Base-by-base conservation (phyloP, 2,888 invertebrate species). In the Druceiella hillmani region DNA sequence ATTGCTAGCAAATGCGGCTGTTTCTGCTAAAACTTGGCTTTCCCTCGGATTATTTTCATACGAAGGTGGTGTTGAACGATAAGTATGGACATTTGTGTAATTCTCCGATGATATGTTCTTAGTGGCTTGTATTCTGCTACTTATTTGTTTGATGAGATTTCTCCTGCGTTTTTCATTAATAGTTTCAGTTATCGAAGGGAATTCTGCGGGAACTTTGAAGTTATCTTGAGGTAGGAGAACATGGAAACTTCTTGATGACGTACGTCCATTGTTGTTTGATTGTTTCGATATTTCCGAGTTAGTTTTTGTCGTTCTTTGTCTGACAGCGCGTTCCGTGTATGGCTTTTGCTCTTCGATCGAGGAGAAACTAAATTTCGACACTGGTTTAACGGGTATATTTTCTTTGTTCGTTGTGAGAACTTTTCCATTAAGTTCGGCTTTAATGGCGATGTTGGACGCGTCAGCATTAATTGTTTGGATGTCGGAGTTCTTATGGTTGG, bases 21-120 rank as follows among this genome's bases (percentile, higher is more conserved):
- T 80, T 60, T 88, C 88, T 5, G 87, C 85, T 0, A 81, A 75
- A 2, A 81, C 74, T 56, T 86, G 86, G 54, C 76, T 75, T 59
- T 87, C 84, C 42, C 61, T 72, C 2, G 66, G 50, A n/a, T 62
- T 63, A 40, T 56, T 70, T 17, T 74, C 74, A 3, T 64, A 63
- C 1, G 65, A 58, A 9, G 66, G 53, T 28, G 63, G 46, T 5
- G 64, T 61, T n/a, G 57, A 58, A 52, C 59, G 63, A 25, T 59
- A 60, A 0, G 63, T 59, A 2, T 65, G 59, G 2, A 59, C 55
- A 35, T 71, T 69, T 2, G 57, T 56, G 40, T 59, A 66, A 3
- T 62, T 56, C 1, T 66, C 56, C 4, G 54, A 44, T 2, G 69
- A 68, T n/a, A n/a, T n/a, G n/a, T n/a, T n/a, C n/a, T n/a, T n/a